Base-by-base conservation (phyloP, 2,113 vertebrate genomes). In the Dipodomys merriami region DNA sequence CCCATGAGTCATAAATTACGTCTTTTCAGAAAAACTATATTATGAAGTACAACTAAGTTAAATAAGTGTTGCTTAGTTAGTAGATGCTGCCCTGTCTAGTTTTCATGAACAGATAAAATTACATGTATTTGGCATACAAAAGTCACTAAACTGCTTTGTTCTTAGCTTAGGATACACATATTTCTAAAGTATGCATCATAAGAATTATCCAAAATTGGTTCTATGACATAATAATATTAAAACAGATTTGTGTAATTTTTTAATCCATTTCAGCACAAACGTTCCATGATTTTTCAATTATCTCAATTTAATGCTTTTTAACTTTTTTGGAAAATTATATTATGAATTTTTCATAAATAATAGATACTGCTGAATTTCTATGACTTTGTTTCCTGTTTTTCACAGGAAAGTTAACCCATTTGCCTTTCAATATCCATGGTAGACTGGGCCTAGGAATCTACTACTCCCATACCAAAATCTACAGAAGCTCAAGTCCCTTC, bases 41-140 rank as follows among this genome's bases (percentile, higher is more conserved):
- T 91, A 86, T 81, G 83, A 93, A 90, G 93, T 84, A 84, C 57
- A 95, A 74, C 67, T 92, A 74, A 78, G 80, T 90, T 94, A 92
- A 87, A 57, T 83, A 90, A 88, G 46, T 82, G 22, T 93, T 95
- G 83, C 69, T 86, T 82, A 95, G 64, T 84, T 35, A 57, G 76
- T 72, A 64, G 62, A 29, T 84, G 65, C 23, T 81, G 46, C 46
- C 78, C 44, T 71, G 39, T 64, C 69, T 69, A 30, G 60, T 39
- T 86, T 86, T 93, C 92, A 81, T 91, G 87, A 78, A 46, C 67
- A 80, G 62, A 72, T 90, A 89, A 86, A 91, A 88, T 86, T 89
- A 95, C 79, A 86, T 87, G 78, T 64, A 90, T 77, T 95, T 96
- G 86, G 84, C 53, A 85, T 71, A 83, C 15, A 46, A 84, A 86